Evolutionary conservation across 1,140 invertebrate genomes (phyloP).

Genomic region (Drosophila burlai): DNA sequence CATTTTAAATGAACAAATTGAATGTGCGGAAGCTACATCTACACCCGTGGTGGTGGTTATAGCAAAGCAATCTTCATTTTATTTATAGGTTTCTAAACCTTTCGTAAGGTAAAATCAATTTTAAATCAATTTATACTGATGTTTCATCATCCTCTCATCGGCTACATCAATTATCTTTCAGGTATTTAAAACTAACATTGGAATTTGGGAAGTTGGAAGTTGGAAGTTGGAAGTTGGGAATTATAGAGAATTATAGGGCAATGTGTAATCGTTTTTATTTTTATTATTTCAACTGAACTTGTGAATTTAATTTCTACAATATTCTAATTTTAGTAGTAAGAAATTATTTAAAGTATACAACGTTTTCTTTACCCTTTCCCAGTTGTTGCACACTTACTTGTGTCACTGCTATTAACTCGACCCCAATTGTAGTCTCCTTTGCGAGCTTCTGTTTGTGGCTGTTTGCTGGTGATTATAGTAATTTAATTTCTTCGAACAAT

Average conservation of each 20-base stretch:
- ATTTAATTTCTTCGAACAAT: conserved; percentile 46
- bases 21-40: conserved; percentile 38
- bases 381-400: neutral
- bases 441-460: conserved; percentile 8
- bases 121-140: neutral
- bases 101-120: neutral
- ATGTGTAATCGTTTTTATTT: neutral
- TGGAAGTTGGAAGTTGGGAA: too few relatives aligned
- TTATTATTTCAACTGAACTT: neutral
- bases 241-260: neutral
- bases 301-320: neutral
- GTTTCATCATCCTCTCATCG: neutral
- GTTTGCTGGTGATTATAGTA: conserved; percentile 50
- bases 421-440: neutral
- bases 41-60: neutral
- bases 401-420: neutral
- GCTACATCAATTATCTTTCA: neutral
- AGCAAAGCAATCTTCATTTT: neutral
- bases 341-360: neutral
- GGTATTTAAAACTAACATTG: neutral
- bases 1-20: conserved; percentile 82
- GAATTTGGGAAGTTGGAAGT: too few relatives aligned
- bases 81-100: neutral
- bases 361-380: neutral
- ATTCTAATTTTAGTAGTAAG: neutral